phyloP scores from a whole-genome alignment of 2,113 vertebrate genomes.

The Probosciger aterrimus region DNA sequence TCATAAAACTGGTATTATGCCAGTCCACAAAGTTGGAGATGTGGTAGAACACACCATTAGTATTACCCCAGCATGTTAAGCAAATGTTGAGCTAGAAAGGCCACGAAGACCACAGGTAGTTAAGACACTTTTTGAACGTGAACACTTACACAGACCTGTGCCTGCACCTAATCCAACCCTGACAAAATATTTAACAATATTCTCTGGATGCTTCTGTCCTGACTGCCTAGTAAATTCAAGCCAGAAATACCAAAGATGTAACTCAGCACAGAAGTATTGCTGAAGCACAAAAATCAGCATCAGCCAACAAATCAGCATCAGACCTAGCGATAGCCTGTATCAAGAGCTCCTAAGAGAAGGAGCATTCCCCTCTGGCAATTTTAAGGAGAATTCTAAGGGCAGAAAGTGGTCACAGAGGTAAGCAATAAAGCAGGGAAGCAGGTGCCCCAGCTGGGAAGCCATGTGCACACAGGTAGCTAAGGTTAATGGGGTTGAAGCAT shows the following conservation, averaged over 20 bases:
- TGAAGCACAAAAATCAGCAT: background rate
- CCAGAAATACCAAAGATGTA: background rate
- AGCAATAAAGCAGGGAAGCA: background rate
- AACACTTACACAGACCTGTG: background rate
- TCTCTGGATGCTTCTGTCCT: background rate
- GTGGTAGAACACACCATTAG: background rate
- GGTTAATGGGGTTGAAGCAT: accelerated
- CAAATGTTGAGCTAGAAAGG: background rate
- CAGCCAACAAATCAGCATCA: background rate
- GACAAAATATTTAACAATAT: background rate
- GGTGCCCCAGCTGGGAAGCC: background rate
- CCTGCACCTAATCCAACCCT: background rate
- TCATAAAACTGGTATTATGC: background rate
- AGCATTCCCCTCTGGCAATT: background rate
- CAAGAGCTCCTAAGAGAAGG: background rate
- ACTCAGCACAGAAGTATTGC: background rate
- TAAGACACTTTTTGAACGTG: background rate
- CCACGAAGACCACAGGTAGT: background rate
- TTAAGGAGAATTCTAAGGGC: background rate
- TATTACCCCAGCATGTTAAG: background rate
- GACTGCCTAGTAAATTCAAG: background rate
- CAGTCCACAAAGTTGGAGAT: background rate
- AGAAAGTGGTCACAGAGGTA: background rate
- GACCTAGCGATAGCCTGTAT: background rate
- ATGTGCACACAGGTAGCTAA: accelerated